Conservation (phyloP, 2,888 invertebrate genomes). For the Biston betularia region DNA sequence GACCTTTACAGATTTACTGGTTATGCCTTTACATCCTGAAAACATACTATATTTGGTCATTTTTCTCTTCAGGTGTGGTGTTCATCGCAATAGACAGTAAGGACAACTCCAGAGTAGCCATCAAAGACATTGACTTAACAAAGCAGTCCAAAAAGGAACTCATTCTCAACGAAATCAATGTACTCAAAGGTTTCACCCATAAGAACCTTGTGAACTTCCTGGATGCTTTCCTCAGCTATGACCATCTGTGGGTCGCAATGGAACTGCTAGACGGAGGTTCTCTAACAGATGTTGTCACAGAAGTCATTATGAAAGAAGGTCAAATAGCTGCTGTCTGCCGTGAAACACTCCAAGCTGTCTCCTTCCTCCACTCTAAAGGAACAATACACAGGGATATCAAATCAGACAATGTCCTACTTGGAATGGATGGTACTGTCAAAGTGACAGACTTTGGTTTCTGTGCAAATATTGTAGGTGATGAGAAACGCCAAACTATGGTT, state of each 20-base stretch:
- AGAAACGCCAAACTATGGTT: constrained; percentile 98
- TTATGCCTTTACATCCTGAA: background rate
- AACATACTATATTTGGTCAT: constrained; percentile 12
- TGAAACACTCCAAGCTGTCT: constrained; percentile 93
- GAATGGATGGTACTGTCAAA: constrained; percentile 96
- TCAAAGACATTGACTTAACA: constrained; percentile 97
- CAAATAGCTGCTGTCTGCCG: constrained; percentile 98
- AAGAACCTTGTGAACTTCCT: constrained; percentile 98
- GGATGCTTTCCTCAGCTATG: constrained; percentile 95
- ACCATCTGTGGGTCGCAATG: constrained; percentile 98
- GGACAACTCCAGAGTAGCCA: constrained; percentile 93
- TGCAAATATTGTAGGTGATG: constrained; percentile 97
- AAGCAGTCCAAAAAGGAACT: constrained; percentile 98
- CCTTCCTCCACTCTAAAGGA: constrained; percentile 95
- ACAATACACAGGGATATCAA: constrained; percentile 98
- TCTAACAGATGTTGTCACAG: constrained; percentile 98
- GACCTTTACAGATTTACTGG: no score
- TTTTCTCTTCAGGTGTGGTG: constrained; percentile 89
- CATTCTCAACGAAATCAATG: constrained; percentile 97
- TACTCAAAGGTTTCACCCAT: constrained; percentile 96
- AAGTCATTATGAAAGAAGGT: constrained; percentile 98
- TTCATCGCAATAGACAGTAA: constrained; percentile 94
- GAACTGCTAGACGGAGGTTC: constrained; percentile 98
- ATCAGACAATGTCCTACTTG: constrained; percentile 98
- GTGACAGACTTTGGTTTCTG: constrained; percentile 99